Evolutionary conservation across 2,797 vertebrate genomes (phyloP).

Genomic region (Ispidina lecontei): DNA sequence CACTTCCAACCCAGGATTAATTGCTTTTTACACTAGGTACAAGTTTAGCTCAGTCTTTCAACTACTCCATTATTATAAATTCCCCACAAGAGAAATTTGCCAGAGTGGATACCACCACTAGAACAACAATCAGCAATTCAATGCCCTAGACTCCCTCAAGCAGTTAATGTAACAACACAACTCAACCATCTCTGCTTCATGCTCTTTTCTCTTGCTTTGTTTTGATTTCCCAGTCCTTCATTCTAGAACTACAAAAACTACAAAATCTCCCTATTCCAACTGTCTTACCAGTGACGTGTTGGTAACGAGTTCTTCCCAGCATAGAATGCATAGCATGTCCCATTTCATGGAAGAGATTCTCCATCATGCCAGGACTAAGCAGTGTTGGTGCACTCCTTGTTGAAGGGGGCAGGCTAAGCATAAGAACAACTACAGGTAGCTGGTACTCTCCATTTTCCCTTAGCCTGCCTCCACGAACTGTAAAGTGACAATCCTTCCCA

Average conservation of each 20-base stretch:
- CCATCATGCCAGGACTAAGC: slow-evolving; percentile 95
- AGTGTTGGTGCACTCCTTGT: slow-evolving; percentile 83
- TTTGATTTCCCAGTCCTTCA: background rate
- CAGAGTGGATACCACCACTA: background rate
- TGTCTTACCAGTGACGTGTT: slow-evolving; percentile 92
- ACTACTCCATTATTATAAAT: background rate
- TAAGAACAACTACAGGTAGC: slow-evolving; percentile 93
- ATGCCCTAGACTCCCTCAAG: no score
- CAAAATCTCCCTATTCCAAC: background rate
- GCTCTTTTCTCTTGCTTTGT: background rate
- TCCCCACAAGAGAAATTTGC: background rate
- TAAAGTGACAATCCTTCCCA: slow-evolving; percentile 95
- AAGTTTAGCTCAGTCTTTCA: background rate
- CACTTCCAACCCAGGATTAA: background rate
- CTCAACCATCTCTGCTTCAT: background rate
- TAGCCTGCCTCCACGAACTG: slow-evolving; percentile 91
- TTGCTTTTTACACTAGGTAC: background rate
- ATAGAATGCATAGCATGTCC: slow-evolving; percentile 99
- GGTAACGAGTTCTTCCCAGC: slow-evolving; percentile 95
- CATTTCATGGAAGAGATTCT: slow-evolving; percentile 99
- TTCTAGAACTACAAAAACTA: background rate
- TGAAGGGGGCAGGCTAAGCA: slow-evolving; percentile 91
- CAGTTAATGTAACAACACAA: background rate
- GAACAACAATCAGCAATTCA: background rate
- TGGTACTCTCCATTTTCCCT: slow-evolving; percentile 89